These are phyloP conservation scores for Aphyosemion australe DNA, from an alignment of 2,113 vertebrate species.

Conservation along the genomic window DNA sequence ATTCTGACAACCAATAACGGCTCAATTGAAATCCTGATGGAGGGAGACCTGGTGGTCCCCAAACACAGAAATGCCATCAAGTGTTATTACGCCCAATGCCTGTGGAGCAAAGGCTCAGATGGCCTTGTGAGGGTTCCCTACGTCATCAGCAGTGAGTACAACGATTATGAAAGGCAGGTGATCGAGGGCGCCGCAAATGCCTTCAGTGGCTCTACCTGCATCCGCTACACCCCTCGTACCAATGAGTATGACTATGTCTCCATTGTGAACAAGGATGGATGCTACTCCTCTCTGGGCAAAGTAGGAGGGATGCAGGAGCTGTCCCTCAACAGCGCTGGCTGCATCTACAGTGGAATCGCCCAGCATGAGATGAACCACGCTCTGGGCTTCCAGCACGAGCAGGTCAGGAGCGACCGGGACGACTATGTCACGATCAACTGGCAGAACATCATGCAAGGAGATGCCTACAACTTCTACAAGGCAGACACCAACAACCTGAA, in stretches of 20 bases:
- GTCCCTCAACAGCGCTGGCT: conserved; percentile 22
- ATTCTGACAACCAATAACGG: conserved; percentile 19
- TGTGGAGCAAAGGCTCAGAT: not conserved
- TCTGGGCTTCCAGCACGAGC: conserved; percentile 48
- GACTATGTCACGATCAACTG: conserved; percentile 29
- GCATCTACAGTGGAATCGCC: conserved; percentile 35
- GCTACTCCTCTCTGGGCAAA: conserved; percentile 17
- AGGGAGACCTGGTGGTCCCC: conserved; percentile 8
- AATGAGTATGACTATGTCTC: conserved; percentile 9
- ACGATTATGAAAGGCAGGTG: not conserved
- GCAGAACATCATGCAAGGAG: not conserved
- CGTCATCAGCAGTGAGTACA: not conserved
- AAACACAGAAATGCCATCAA: conserved; percentile 7
- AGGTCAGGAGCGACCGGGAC: conserved; percentile 53
- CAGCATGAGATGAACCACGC: conserved; percentile 28
- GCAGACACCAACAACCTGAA: conserved; percentile 16
- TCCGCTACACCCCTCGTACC: not conserved
- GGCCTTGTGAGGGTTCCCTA: not conserved
- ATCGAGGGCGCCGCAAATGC: not conserved
- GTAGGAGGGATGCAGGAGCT: conserved; percentile 23
- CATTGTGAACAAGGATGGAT: not conserved
- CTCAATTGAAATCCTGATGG: not conserved
- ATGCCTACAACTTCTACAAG: conserved; percentile 31
- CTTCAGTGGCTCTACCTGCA: not conserved
- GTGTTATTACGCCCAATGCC: conserved; percentile 9